Conservation (phyloP, 2,113 vertebrate genomes). For the Silurus asotus region DNA sequence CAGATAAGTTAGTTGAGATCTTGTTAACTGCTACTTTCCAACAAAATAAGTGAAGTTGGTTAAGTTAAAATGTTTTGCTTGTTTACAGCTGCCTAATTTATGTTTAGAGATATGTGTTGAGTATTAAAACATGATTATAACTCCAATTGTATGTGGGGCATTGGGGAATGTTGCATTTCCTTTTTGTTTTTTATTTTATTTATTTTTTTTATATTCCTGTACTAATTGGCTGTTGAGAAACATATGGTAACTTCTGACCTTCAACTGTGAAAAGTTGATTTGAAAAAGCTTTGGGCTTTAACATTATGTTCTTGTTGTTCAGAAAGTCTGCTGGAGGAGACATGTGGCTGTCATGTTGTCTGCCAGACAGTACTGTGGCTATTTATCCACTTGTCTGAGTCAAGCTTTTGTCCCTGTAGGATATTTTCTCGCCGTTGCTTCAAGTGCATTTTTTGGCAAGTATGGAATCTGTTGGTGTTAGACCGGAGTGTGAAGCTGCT, state of each 20-base stretch:
- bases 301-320: neutral
- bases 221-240: neutral
- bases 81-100: neutral
- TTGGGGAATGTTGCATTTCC: neutral
- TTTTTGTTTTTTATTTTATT: too few species aligned
- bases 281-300: neutral
- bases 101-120: neutral
- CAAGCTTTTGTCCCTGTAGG: slow-evolving; percentile 54
- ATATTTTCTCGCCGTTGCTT: slow-evolving; percentile 52
- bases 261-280: neutral
- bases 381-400: slow-evolving; percentile 49
- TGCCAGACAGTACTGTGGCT: slow-evolving; percentile 36
- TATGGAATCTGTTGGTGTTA: slow-evolving; percentile 40
- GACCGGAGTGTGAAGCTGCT: slow-evolving; percentile 52
- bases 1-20: neutral
- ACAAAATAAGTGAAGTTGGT: neutral
- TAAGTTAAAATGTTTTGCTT: neutral
- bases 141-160: neutral
- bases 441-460: slow-evolving; percentile 47
- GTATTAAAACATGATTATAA: neutral
- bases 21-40: neutral
- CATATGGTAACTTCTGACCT: neutral
- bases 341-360: neutral
- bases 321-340: neutral
- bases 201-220: neutral